Conservation (phyloP, 1,140 invertebrate genomes). For the Drosophila busckii region DNA sequence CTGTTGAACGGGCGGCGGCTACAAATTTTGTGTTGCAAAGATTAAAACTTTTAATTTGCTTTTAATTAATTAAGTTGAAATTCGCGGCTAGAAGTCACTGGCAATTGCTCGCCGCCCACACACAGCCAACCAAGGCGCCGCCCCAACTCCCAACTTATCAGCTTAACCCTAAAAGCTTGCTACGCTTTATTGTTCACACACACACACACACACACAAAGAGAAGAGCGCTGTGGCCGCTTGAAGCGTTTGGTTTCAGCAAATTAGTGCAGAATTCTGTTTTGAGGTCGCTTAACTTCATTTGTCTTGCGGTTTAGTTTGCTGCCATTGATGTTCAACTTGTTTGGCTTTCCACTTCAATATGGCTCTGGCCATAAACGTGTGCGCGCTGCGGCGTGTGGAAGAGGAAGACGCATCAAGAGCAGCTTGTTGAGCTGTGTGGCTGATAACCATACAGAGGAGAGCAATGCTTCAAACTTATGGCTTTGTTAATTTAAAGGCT, state of each 20-base stretch:
- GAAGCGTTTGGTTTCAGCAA: slow-evolving; percentile 28
- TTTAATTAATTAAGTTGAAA: slow-evolving; percentile 78
- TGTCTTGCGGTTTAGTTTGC: slow-evolving; percentile 40
- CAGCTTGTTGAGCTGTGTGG: too few species aligned
- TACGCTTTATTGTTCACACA: slow-evolving; percentile 29
- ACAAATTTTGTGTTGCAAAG: slow-evolving; percentile 63
- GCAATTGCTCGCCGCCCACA: slow-evolving; percentile 25
- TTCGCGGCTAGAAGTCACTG: slow-evolving; percentile 70
- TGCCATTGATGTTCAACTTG: slow-evolving; percentile 38
- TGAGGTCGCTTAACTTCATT: slow-evolving; percentile 50
- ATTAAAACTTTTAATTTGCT: slow-evolving; percentile 78
- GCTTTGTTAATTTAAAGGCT: too few species aligned
- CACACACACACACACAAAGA: too few species aligned
- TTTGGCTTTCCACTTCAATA: too few species aligned
- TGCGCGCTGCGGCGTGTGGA: not conserved
- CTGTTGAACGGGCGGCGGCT: slow-evolving; percentile 51
- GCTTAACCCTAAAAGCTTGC: slow-evolving; percentile 24
- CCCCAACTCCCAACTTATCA: slow-evolving; percentile 23
- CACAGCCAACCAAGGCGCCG: not conserved
- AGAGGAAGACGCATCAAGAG: too few species aligned
- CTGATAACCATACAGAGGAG: too few species aligned
- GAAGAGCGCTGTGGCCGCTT: slow-evolving; percentile 5
- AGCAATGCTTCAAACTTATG: too few species aligned
- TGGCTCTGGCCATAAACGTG: not conserved
- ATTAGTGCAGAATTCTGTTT: slow-evolving; percentile 48